Conservation (phyloP, 1,140 invertebrate species). For the Caenorhabditis tropicalis region DNA sequence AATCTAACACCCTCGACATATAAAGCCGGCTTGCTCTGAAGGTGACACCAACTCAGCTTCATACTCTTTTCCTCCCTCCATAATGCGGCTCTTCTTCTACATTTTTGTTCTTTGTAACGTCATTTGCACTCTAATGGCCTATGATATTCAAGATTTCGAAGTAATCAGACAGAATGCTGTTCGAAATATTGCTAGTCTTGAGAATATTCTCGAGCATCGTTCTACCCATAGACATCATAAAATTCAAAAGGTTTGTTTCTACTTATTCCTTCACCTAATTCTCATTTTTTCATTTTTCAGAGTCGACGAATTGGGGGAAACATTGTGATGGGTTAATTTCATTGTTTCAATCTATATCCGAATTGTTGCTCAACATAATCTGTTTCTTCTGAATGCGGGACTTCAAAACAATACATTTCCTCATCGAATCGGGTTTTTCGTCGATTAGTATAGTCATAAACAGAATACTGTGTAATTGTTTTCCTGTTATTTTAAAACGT, state of each 20-base stretch:
- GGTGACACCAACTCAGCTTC: conserved; percentile 18
- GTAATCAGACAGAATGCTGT: not conserved
- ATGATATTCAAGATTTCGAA: conserved; percentile 33
- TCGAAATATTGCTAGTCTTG: conserved; percentile 10
- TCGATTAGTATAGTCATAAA: not conserved
- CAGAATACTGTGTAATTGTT: conserved; percentile 5
- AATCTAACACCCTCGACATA: conserved; percentile 34
- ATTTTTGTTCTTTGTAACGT: conserved; percentile 2
- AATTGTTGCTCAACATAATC: not conserved
- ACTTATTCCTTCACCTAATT: not conserved
- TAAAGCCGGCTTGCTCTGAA: conserved; percentile 34
- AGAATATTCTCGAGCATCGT: conserved; percentile 18
- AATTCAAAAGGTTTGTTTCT: not conserved
- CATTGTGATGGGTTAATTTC: conserved; percentile 3
- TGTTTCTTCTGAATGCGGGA: no score
- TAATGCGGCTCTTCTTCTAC: conserved; percentile 12
- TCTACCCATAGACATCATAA: not conserved
- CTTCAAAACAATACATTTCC: not conserved
- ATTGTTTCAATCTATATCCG: not conserved
- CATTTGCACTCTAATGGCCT: not conserved
- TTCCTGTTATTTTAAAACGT: not conserved
- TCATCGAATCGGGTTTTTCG: not conserved
- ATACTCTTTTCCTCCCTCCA: not conserved
- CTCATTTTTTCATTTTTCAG: not conserved
- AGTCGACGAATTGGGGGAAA: conserved; percentile 31